These are phyloP conservation scores for Blomia tropicalis DNA, from an alignment of 2,888 invertebrate species.

Conservation along the genomic window DNA sequence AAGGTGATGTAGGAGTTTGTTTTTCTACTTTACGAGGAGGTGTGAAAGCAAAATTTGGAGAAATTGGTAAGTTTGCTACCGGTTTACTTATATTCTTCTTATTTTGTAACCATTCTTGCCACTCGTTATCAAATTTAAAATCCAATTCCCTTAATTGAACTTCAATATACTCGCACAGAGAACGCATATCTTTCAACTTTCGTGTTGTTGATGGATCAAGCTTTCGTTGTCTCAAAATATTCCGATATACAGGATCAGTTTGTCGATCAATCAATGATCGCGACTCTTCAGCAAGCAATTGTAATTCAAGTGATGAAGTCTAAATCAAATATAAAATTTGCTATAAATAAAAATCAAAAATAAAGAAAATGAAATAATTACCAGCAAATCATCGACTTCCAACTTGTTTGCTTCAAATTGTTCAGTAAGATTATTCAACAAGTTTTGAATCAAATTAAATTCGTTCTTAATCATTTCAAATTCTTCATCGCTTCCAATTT, in stretches of 20 bases:
- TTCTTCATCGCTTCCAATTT: not conserved
- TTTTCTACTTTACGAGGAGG: no score
- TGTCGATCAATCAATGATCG: constrained; percentile 33
- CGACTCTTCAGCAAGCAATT: constrained; percentile 37
- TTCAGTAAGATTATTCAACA: not conserved
- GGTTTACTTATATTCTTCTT: not conserved
- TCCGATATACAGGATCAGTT: constrained; percentile 34
- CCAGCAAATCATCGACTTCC: not conserved
- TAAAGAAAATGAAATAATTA: not conserved
- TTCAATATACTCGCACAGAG: constrained; percentile 49
- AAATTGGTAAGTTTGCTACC: not conserved
- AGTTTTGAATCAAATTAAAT: not conserved
- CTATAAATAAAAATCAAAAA: not conserved
- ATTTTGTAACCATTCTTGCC: constrained; percentile 44
- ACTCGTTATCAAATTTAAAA: constrained; percentile 55
- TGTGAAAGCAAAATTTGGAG: no score
- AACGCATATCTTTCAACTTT: constrained; percentile 51
- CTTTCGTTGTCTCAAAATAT: constrained; percentile 36
- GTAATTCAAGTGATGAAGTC: constrained; percentile 40
- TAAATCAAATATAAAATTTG: constrained; percentile 44
- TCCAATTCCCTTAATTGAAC: constrained; percentile 56
- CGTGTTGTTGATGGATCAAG: constrained; percentile 52
- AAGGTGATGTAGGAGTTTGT: not conserved
- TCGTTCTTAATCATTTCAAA: not conserved
- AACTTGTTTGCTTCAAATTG: not conserved